Evolutionary conservation across 2,888 invertebrate species (phyloP), one percentile per base, ranked within the genome.

Genomic region (Catocala sponsa): DNA sequence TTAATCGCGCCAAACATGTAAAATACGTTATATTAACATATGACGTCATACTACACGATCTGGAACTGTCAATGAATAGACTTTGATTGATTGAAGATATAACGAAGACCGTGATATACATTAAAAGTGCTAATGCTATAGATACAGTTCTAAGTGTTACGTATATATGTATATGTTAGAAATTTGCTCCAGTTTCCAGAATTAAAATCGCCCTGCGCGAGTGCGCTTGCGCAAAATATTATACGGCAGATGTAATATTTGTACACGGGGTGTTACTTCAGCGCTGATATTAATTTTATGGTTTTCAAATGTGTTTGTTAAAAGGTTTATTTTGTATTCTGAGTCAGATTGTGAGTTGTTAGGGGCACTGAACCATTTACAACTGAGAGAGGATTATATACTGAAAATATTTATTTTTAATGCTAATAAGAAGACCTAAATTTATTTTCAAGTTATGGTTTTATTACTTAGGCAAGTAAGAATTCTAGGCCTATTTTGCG

Each of bases 161-260:
- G 43, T 51, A 56, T 70, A 70, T 76, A 68, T 68, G 63, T 70
- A 74, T 82, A 83, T 81, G 80, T 72, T 77, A 70, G 68, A 80
- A 63, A 86, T 85, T 80, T 84, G 91, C 73, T 84, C 90, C 78
- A 90, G 81, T 86, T 90, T 89, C 88, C 90, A 87, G 80, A 89
- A 83, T 89, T 86, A 89, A 86, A 86, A 81, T 84, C 71, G 69
- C 76, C 65, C 73, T 64, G 71, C 62, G 62, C 62, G 67, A 79
- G 66, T 72, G 69, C 80, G 72, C 76, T 81, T 82, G 77, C 87
- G 87, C 81, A 86, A 84, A 84, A 80, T 83, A 77, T 81, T 77
- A 79, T 74, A 76, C 74, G 69, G 52, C 64, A 70, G 64, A 79
- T 83, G 76, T 80, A 76, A 78, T 72, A 69, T 72, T 68, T 59